Percentiles rank a stretch among this genome's conserved stretches.
Conservation (phyloP, 2,797 vertebrate genomes). For the Hypotaenidia okinawae region DNA sequence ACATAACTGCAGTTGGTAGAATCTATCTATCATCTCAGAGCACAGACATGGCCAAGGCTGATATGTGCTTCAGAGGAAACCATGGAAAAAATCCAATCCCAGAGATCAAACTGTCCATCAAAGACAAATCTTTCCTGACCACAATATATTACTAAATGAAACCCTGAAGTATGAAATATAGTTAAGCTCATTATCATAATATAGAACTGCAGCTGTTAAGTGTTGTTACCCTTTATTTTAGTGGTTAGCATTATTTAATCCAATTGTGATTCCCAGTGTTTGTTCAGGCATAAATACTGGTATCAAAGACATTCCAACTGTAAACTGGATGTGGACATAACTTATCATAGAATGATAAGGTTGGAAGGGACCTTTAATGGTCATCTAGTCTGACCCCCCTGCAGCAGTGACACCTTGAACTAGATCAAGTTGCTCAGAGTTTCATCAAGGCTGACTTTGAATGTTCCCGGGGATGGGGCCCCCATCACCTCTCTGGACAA, state of each 20-base stretch:
- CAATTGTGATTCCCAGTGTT: neutral
- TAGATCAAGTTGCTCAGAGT: too few relatives aligned
- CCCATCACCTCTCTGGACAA: too few relatives aligned
- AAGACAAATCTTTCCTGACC: neutral
- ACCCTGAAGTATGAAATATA: neutral
- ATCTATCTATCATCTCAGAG: neutral
- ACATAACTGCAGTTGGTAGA: fast-evolving
- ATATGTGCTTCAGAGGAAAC: neutral
- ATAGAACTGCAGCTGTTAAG: neutral
- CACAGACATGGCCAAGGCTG: neutral
- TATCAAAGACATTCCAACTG: neutral
- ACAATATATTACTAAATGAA: neutral
- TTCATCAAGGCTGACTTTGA: too few relatives aligned
- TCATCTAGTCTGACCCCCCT: too few relatives aligned
- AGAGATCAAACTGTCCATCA: neutral
- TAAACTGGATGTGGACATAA: neutral
- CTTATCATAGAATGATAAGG: too few relatives aligned
- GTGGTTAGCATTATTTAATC: neutral
- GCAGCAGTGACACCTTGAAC: too few relatives aligned
- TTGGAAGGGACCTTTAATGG: too few relatives aligned
- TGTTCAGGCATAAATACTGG: neutral
- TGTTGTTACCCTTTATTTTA: neutral
- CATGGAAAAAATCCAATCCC: neutral
- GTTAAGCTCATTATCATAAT: neutral
- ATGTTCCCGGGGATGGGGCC: too few relatives aligned